Evolutionary conservation across 2,113 vertebrate species (phyloP), one percentile per base, ranked within the genome.

Genomic region (Progne subis): DNA sequence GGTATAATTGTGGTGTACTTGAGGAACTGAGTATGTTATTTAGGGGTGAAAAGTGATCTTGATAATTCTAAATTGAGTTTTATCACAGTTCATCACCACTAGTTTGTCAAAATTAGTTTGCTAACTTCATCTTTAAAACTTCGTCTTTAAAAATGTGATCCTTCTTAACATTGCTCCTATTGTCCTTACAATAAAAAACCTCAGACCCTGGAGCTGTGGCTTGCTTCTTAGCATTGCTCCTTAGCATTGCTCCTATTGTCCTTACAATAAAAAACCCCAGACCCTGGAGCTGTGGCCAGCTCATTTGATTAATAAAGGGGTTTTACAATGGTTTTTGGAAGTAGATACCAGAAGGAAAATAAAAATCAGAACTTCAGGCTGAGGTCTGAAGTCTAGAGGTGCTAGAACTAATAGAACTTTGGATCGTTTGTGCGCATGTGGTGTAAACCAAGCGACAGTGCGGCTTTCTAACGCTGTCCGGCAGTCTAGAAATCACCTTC

Each of bases 371-470:
- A 34, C 28, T 61, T 68, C 3, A 53, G 19, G 15, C 29, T 74
- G 56, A 77, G 24, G 12, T 83, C 71, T 86, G 55, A 68, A 86
- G 20, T 44, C 20, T 60, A 57, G 39, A 74, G 14, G 8, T 28
- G 11, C 20, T 55, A 21, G 31, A 61, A 94, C n/a, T n/a, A 14
- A n/a, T 34, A 5, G 0, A 31, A 21, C 8, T 60, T 8, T 34
- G 50, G 24, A 29, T 68, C 82, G 23, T 37, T 47, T 77, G 17
- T 47, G 14, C 0, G 0, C 32, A 6, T 2, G 3, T 79, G 29
- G 11, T 6, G 0, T 43, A 55, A 81, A 88, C 18, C 8, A 59
- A 61, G 32, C 39, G 47, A 16, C 6, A n/a, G 0, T 32, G 18
- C 0, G 2, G 16, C 47, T 86, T 60, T 64, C 53, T 43, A 20